Evolutionary conservation across 1,140 invertebrate species (phyloP).

Genomic region (Drosophila leontia): DNA sequence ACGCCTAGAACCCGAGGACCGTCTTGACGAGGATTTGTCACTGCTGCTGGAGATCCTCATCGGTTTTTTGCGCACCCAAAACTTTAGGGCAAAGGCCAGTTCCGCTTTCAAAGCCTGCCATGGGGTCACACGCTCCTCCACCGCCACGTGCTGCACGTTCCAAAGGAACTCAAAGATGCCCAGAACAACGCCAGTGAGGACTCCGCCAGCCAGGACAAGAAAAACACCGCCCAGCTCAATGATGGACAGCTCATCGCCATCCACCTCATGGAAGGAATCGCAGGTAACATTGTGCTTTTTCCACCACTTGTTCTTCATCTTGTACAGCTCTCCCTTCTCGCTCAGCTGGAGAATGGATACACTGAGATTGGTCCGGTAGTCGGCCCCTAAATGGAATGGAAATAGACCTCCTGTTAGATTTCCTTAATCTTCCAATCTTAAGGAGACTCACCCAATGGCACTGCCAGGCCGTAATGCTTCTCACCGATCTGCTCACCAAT

Average conservation of each 20-base stretch:
- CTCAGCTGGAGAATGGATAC: conserved; percentile 92
- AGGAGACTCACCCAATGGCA: conserved; percentile 88
- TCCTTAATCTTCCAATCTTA: not conserved
- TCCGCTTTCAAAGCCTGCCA: conserved; percentile 88
- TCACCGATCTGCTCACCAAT: conserved; percentile 92
- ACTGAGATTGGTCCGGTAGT: conserved; percentile 90
- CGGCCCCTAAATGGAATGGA: conserved; percentile 48
- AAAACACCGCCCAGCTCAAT: conserved; percentile 91
- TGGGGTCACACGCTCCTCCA: conserved; percentile 89
- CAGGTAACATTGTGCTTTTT: conserved; percentile 86
- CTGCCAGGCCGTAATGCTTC: conserved; percentile 94
- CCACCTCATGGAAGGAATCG: conserved; percentile 56
- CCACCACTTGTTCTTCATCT: conserved; percentile 96
- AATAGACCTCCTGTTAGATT: not conserved
- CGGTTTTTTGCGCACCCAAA: conserved; percentile 89
- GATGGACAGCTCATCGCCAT: conserved; percentile 86
- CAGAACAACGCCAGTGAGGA: conserved; percentile 88
- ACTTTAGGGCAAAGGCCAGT: conserved; percentile 88
- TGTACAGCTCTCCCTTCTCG: conserved; percentile 91
- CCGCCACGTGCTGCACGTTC: conserved; percentile 92
- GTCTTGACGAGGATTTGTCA: conserved; percentile 80
- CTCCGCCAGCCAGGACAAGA: conserved; percentile 88
- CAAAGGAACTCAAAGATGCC: conserved; percentile 93
- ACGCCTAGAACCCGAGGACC: conserved; percentile 72
- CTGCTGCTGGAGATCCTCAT: conserved; percentile 85